Evolutionary conservation across 1,140 invertebrate species (phyloP).

Genomic region (Pseudomyrmex pallidus): DNA sequence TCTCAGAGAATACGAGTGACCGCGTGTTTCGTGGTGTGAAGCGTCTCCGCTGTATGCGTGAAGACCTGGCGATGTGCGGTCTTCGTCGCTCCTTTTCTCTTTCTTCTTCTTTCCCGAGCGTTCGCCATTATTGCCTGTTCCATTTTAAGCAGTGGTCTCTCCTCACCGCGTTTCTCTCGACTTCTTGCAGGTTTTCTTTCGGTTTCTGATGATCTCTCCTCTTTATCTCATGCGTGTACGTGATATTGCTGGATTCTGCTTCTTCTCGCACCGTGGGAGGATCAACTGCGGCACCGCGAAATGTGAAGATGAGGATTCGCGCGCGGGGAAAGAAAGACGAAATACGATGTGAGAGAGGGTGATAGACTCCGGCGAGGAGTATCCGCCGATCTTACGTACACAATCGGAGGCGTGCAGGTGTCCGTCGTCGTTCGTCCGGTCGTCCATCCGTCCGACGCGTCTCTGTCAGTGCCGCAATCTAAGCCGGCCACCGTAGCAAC

Average conservation of each 20-base stretch:
- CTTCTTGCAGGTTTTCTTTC: conserved; percentile 42
- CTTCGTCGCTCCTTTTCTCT: not conserved
- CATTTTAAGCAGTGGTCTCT: conserved; percentile 29
- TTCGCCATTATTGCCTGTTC: conserved; percentile 50
- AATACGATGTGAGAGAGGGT: not conserved
- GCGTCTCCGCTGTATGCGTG: conserved; percentile 8
- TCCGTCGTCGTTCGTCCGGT: conserved; percentile 74
- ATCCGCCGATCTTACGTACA: conserved; percentile 70
- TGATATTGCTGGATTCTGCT: conserved; percentile 24
- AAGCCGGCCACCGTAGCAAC: conserved; percentile 72
- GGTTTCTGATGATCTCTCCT: conserved; percentile 40
- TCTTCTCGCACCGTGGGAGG: conserved; percentile 37
- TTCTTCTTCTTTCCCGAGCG: not conserved
- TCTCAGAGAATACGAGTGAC: conserved; percentile 1
- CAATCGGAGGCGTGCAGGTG: conserved; percentile 81
- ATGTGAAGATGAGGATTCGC: not conserved
- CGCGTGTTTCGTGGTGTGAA: conserved; percentile 38
- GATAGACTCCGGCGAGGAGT: conserved; percentile 47
- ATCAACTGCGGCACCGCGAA: conserved; percentile 33
- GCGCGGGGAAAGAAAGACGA: not conserved
- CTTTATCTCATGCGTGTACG: conserved; percentile 18
- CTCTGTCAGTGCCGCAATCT: conserved; percentile 79
- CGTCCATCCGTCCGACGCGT: conserved; percentile 65
- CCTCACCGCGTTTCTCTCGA: not conserved
- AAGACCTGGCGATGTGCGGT: conserved; percentile 13